Base-by-base conservation (phyloP, 2,888 invertebrate genomes). In the Cheilosia variabilis region DNA sequence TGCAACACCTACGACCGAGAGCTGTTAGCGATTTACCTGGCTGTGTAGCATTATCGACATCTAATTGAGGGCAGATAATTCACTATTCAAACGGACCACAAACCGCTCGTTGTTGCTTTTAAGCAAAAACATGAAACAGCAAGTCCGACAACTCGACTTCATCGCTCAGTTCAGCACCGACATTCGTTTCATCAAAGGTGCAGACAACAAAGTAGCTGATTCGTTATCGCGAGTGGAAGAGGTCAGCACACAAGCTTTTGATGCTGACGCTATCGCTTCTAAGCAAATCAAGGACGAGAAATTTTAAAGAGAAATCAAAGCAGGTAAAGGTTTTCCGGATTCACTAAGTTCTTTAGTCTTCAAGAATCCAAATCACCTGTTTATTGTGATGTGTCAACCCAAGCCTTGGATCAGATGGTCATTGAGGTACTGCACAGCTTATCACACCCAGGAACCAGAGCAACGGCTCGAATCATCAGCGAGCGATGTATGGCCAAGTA, bases 1-100 rank as follows among this genome's bases (percentile, higher is more conserved):
- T 92, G 91, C 22, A 73, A 77, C 13, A 78, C 87, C 0, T 92
- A 91, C 78, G 92, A 93, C 77, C 41, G 91, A 2, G 91, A 92
- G 84, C 88, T 93, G 0, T 87, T 91, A 4, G 92, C 91, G 0
- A 90, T 90, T 3, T 92, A 91, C 69, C 81, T 88, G 37, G 89
- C 90, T 0, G 87, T 92, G 0, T 89, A 89, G 57, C 87, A 88
- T 63, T 88, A 88, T 57, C 87, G 81, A 43, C 87, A 87, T 65
- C 80, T 87, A 37, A 24, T 88, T 5, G 87, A 88, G 43, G 87
- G 79, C 3, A 27, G 87, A 15, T 22, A 53, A 10, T 84, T 75
- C 47, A 62, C 43, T 10, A 87, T 88, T 7, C 57, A 58, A 9
- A 87, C 87, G 3, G 88, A 88, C 52, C 87, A 88, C 60, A 82